Evolutionary conservation across 1,140 invertebrate species (phyloP).

Genomic region (Asbolus verrucosus): DNA sequence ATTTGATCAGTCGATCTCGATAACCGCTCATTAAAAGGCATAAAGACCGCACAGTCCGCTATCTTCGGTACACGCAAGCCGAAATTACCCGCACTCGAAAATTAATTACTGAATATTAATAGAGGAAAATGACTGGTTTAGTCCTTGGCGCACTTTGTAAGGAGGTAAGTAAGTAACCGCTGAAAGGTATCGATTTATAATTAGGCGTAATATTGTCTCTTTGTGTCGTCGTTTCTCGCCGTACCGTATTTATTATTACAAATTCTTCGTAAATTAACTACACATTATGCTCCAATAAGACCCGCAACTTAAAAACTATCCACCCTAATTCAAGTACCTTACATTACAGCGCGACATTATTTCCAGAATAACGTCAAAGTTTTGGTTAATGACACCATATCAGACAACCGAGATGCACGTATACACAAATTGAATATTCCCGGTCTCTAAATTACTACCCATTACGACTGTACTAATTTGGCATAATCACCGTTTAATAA

Average conservation of each 20-base stretch:
- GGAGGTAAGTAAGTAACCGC: slow-evolving; percentile 62
- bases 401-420: too few species aligned
- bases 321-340: too few species aligned
- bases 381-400: too few species aligned
- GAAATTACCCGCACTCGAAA: slow-evolving; percentile 57
- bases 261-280: slow-evolving; percentile 30
- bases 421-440: slow-evolving; percentile 42
- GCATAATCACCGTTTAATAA: slow-evolving; percentile 56
- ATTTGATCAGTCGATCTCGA: slow-evolving; percentile 51
- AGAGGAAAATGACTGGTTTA: slow-evolving; percentile 58
- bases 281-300: slow-evolving; percentile 12
- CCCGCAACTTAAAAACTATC: too few species aligned
- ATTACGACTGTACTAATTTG: slow-evolving; percentile 55
- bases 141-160: slow-evolving; percentile 60
- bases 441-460: slow-evolving; percentile 50
- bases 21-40: slow-evolving; percentile 57
- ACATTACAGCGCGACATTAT: too few species aligned
- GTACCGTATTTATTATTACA: slow-evolving; percentile 36
- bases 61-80: slow-evolving; percentile 56
- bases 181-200: slow-evolving; percentile 63
- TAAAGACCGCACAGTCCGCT: slow-evolving; percentile 55
- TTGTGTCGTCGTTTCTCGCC: slow-evolving; percentile 43
- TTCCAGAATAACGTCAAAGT: too few species aligned
- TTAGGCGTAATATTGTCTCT: slow-evolving; percentile 58
- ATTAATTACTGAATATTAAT: slow-evolving; percentile 60